phyloP scores from a whole-genome alignment of 2,113 vertebrate species.

The Peromyscus polionotus region DNA sequence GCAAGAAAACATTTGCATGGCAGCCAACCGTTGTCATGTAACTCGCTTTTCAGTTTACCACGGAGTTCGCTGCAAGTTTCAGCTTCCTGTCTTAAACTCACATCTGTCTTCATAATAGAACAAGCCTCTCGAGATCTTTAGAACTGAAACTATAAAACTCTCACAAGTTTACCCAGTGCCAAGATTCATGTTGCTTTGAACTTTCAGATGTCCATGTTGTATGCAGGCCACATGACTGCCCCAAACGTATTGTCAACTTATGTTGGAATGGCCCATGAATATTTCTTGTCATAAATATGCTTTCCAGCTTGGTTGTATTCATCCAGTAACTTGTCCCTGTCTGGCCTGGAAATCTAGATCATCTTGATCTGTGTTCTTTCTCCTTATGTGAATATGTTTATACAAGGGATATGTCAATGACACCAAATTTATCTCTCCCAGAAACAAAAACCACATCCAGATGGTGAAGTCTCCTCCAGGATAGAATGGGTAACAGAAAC shows the following conservation, averaged over 20 bases:
- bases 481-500: constrained; percentile 69
- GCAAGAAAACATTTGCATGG: not conserved
- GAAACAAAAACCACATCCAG: constrained; percentile 79
- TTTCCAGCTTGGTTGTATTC: constrained; percentile 17
- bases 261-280: not conserved
- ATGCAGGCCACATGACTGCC: not conserved
- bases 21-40: not conserved
- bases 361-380: constrained; percentile 73
- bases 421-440: constrained; percentile 71
- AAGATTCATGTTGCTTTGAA: not conserved
- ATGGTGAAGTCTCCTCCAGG: constrained; percentile 73
- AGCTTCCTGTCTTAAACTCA: not conserved
- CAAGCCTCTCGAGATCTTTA: not conserved
- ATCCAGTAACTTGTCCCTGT: constrained; percentile 43
- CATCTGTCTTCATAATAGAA: constrained; percentile 29
- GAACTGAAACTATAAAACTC: constrained; percentile 43
- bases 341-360: constrained; percentile 54
- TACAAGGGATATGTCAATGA: constrained; percentile 81
- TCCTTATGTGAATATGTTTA: constrained; percentile 83
- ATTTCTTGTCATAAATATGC: constrained; percentile 1
- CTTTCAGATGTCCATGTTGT: not conserved
- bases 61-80: not conserved
- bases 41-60: not conserved
- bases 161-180: not conserved
- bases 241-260: constrained; percentile 48